Evolutionary conservation across 2,797 vertebrate species (phyloP).

Genomic region (Phaenicophaeus curvirostris): DNA sequence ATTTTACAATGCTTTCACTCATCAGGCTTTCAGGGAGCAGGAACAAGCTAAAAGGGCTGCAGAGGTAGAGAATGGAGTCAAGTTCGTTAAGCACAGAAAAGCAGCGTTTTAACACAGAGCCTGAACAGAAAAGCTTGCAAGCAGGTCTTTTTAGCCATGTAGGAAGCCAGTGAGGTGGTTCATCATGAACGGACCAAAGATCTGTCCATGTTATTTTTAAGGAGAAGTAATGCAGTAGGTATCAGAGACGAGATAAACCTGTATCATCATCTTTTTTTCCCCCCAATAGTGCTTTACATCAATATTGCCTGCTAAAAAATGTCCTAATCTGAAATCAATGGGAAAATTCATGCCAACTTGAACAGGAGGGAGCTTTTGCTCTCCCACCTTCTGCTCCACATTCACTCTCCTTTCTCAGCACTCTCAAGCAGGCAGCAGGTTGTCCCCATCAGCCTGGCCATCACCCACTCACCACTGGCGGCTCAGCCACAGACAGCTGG

Average conservation of each 20-base stretch:
- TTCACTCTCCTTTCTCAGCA: background rate
- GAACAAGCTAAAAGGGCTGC: fast-evolving
- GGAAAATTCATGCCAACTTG: background rate
- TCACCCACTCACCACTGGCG: fast-evolving
- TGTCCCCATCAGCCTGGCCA: background rate
- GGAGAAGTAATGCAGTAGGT: background rate
- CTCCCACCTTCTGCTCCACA: background rate
- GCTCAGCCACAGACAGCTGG: fast-evolving
- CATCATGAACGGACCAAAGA: background rate
- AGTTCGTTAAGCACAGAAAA: background rate
- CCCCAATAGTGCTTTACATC: background rate
- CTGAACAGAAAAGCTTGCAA: fast-evolving
- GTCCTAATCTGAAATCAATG: background rate
- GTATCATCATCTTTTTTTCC: background rate
- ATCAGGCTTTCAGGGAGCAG: fast-evolving
- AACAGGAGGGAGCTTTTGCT: background rate
- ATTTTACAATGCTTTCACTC: background rate
- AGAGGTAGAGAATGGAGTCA: background rate
- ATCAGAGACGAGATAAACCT: background rate
- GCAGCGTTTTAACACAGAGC: background rate
- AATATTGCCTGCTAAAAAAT: background rate
- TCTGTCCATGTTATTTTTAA: background rate
- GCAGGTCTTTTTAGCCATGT: background rate
- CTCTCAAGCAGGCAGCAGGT: background rate
- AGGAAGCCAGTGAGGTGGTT: background rate